Percentiles rank a stretch among this genome's conserved stretches.
Evolutionary conservation across 2,888 invertebrate genomes (phyloP).

Genomic region (Pomacea canaliculata): DNA sequence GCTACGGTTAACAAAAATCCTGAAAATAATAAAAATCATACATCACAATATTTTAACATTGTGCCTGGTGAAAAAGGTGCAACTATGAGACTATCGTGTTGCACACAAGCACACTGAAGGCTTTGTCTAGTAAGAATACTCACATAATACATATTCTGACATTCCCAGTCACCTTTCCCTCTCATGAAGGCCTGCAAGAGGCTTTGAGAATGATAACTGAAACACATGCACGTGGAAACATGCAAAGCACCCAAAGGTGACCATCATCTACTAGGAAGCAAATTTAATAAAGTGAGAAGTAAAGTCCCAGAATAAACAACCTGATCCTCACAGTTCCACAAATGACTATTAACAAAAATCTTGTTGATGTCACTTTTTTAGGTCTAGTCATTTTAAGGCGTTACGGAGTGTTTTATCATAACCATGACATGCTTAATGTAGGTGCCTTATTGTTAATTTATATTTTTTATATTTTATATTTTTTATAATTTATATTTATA

Average conservation of each 20-base stretch:
- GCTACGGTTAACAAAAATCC: slow-evolving; percentile 93
- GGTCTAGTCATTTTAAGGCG: too few species aligned
- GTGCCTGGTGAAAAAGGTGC: not conserved
- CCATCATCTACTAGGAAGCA: too few species aligned
- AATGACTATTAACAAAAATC: too few species aligned
- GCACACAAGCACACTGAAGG: not conserved
- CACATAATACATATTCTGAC: not conserved
- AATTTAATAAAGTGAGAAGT: too few species aligned
- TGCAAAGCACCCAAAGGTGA: slow-evolving; percentile 1
- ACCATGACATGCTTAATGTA: too few species aligned
- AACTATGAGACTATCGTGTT: not conserved
- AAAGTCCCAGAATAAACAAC: too few species aligned
- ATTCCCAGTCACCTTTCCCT: not conserved
- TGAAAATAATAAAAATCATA: slow-evolving; percentile 34
- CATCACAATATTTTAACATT: not conserved
- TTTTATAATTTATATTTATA: too few species aligned
- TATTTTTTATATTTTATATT: too few species aligned
- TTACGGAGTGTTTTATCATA: too few species aligned
- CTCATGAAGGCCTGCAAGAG: not conserved
- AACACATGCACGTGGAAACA: not conserved
- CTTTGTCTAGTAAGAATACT: slow-evolving; percentile 1
- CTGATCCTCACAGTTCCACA: too few species aligned
- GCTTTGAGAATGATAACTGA: not conserved
- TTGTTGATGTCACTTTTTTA: too few species aligned
- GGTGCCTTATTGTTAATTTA: too few species aligned